These are phyloP conservation scores for Eristalinus sepulchralis DNA, from an alignment of 2,888 invertebrate species.

Conservation along the genomic window DNA sequence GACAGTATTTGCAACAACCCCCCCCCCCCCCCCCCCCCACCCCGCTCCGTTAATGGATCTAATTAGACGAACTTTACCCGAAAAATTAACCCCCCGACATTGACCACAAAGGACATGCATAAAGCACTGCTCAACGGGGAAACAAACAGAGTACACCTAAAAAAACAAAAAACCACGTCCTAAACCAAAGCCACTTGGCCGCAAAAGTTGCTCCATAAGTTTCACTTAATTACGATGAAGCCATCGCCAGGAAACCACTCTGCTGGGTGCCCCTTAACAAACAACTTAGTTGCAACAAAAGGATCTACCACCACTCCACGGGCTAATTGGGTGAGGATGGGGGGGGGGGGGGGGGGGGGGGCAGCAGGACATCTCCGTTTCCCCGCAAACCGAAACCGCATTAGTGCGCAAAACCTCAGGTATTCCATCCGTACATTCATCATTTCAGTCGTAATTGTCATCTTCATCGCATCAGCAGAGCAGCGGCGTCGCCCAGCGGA, in stretches of 20 bases:
- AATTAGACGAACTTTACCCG: conserved; percentile 62
- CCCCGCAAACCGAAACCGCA: conserved; percentile 68
- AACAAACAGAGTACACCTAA: neutral
- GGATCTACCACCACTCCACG: conserved; percentile 51
- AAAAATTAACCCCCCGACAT: conserved; percentile 8
- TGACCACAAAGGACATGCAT: conserved; percentile 34
- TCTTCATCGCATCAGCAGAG: conserved; percentile 1
- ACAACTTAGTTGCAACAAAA: conserved; percentile 66
- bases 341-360: too few relatives aligned
- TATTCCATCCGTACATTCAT: conserved; percentile 50
- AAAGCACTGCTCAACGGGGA: conserved; percentile 10
- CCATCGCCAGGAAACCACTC: conserved; percentile 16
- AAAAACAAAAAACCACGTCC: conserved; percentile 18
- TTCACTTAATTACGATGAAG: conserved; percentile 38
- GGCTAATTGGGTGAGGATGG: conserved; percentile 56
- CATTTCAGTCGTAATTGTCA: conserved; percentile 23
- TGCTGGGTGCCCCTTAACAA: conserved; percentile 33
- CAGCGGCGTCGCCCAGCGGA: neutral
- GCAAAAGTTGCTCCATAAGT: conserved; percentile 59
- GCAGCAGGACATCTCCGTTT: conserved; percentile 51
- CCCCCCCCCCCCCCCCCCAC: too few relatives aligned
- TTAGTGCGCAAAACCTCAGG: conserved; percentile 66
- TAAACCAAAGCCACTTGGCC: conserved; percentile 58
- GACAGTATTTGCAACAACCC: conserved; percentile 26
- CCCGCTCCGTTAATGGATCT: conserved; percentile 36